Conservation (phyloP, 2,797 vertebrate species). For the Muraenolepis orangiensis region DNA sequence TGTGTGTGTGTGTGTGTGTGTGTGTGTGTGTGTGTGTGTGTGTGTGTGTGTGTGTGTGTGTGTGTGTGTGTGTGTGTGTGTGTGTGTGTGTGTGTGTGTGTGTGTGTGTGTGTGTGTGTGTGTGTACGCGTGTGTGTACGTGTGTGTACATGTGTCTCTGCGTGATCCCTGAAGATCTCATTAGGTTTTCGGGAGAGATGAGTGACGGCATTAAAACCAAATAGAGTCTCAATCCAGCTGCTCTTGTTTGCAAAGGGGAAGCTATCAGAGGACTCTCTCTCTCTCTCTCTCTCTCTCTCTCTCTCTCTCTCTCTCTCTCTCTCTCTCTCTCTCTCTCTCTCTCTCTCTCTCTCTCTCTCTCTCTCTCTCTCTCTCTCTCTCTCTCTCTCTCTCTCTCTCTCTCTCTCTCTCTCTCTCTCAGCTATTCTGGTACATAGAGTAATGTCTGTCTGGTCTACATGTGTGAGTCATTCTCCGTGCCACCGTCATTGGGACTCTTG, state of each 20-base stretch:
- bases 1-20: neutral
- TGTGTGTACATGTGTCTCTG: neutral
- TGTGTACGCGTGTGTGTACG: neutral
- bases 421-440: neutral
- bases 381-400: too few relatives aligned
- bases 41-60: neutral
- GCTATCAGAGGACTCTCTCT: constrained; percentile 3
- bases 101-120: neutral
- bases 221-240: constrained; percentile 20
- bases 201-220: constrained; percentile 11
- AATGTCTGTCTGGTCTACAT: neutral
- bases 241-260: constrained; percentile 16
- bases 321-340: too few relatives aligned
- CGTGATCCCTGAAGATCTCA: constrained; percentile 19
- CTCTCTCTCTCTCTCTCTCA: neutral
- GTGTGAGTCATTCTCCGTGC: neutral
- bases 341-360: too few relatives aligned
- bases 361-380: too few relatives aligned
- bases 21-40: constrained; percentile 4
- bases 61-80: constrained; percentile 1
- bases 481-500: too few relatives aligned
- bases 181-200: constrained; percentile 14
- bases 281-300: constrained; percentile 1
- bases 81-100: neutral
- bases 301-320: neutral